Percentiles rank a stretch among this genome's conserved stretches.
phyloP scores from a whole-genome alignment of 2,113 vertebrate genomes.

The Anolis carolinensis region DNA sequence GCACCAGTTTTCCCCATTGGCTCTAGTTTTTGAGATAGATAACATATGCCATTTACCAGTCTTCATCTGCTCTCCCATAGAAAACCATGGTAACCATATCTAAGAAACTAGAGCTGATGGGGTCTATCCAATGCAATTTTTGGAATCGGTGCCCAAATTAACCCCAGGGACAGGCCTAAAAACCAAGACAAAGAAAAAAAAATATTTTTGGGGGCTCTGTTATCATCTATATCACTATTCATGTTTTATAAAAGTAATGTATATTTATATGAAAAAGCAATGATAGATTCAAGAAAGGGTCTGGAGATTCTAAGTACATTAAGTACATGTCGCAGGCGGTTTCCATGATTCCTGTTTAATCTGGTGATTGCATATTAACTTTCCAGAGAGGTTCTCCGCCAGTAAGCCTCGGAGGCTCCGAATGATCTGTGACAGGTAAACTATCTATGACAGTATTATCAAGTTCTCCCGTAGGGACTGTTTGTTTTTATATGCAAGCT shows the following conservation, averaged over 20 bases:
- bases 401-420: conserved; percentile 76
- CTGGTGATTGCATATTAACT: conserved; percentile 53
- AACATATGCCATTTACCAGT: no score
- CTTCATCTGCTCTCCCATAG: no score
- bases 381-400: conserved; percentile 77
- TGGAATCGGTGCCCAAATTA: no score
- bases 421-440: conserved; percentile 87
- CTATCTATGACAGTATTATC: conserved; percentile 33
- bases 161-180: no score
- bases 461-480: conserved; percentile 51
- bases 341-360: conserved; percentile 62
- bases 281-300: conserved; percentile 52
- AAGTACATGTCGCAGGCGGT: conserved; percentile 32
- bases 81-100: no score
- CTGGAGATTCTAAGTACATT: conserved; percentile 59
- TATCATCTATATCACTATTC: conserved; percentile 44
- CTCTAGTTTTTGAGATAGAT: no score
- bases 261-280: conserved; percentile 52
- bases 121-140: no score
- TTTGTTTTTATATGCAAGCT: conserved; percentile 67
- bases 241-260: conserved; percentile 57
- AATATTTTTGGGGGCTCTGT: no score
- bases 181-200: no score
- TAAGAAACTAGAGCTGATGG: no score
- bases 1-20: no score